Evolutionary conservation across 2,888 invertebrate genomes (phyloP).

Genomic region (Hypolimnas misippus): DNA sequence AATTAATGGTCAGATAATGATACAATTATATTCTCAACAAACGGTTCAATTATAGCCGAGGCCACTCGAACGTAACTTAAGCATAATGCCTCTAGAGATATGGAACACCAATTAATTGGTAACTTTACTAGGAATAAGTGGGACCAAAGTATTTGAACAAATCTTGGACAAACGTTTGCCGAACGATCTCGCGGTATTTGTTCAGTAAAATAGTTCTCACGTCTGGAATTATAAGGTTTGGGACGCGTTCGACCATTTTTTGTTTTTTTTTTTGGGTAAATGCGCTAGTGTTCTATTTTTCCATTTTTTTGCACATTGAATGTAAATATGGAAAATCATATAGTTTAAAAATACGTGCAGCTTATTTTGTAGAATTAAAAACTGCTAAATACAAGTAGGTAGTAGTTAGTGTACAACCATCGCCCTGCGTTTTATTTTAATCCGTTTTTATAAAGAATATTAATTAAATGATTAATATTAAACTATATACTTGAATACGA

Average conservation of each 20-base stretch:
- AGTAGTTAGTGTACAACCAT: too few species aligned
- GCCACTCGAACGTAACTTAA: not conserved
- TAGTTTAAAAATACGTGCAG: too few species aligned
- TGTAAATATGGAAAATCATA: too few species aligned
- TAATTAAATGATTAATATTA: too few species aligned
- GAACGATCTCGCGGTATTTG: conserved; percentile 41
- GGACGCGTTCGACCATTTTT: conserved; percentile 25
- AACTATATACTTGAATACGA: too few species aligned
- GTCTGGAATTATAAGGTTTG: conserved; percentile 34
- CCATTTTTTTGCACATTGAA: too few species aligned
- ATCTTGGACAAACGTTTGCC: conserved; percentile 40
- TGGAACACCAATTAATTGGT: conserved; percentile 1
- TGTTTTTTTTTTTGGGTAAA: not conserved
- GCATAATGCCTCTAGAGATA: not conserved
- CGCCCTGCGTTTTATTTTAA: too few species aligned
- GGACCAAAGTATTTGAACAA: conserved; percentile 32
- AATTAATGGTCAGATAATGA: not conserved
- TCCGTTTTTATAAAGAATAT: too few species aligned
- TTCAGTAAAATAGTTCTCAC: conserved; percentile 42
- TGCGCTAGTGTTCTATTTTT: too few species aligned
- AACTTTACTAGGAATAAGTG: not conserved
- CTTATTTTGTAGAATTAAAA: too few species aligned
- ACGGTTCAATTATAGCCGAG: not conserved
- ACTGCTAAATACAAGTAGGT: too few species aligned
- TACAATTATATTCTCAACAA: not conserved